phyloP scores from a whole-genome alignment of 30 jellyfish, hydroid and myxozoan genomes.

The Aurelia sp. region DNA sequence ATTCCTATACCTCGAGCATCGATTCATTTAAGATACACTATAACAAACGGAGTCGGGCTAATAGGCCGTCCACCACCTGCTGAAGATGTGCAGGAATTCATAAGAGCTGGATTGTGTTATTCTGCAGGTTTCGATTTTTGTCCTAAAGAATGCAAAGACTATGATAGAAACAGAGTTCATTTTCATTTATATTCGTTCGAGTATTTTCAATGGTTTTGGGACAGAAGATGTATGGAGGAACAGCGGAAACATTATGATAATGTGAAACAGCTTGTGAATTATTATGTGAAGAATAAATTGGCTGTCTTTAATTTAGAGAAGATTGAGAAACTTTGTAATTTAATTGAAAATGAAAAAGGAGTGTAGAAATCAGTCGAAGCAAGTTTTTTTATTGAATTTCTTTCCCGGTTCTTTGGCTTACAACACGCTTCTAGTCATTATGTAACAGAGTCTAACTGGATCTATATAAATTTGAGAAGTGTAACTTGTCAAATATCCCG shows the following conservation, averaged over 20 bases:
- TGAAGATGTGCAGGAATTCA: neutral
- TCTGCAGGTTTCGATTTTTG: constrained; percentile 52
- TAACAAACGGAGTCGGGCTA: neutral
- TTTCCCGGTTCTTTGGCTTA: no score
- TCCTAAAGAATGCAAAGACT: constrained; percentile 44
- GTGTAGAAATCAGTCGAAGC: no score
- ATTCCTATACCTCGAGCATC: constrained; percentile 25
- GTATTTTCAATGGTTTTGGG: constrained; percentile 53
- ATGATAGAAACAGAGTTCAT: constrained; percentile 4
- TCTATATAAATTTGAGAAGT: no score
- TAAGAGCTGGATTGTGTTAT: constrained; percentile 46
- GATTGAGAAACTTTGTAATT: no score
- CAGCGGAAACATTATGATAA: constrained; percentile 31
- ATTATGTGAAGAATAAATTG: constrained; percentile 8
- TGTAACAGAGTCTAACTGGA: no score
- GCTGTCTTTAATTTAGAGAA: neutral
- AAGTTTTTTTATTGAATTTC: no score
- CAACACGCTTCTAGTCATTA: no score
- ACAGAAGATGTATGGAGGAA: constrained; percentile 23
- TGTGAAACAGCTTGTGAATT: neutral
- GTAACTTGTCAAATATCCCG: no score
- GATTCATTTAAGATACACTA: constrained; percentile 14
- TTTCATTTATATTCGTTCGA: constrained; percentile 47
- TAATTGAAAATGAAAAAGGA: no score
- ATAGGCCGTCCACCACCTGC: constrained; percentile 4